These are phyloP conservation scores for Agonopterix heracliana DNA, from an alignment of 2,888 invertebrate species.

Conservation along the genomic window DNA sequence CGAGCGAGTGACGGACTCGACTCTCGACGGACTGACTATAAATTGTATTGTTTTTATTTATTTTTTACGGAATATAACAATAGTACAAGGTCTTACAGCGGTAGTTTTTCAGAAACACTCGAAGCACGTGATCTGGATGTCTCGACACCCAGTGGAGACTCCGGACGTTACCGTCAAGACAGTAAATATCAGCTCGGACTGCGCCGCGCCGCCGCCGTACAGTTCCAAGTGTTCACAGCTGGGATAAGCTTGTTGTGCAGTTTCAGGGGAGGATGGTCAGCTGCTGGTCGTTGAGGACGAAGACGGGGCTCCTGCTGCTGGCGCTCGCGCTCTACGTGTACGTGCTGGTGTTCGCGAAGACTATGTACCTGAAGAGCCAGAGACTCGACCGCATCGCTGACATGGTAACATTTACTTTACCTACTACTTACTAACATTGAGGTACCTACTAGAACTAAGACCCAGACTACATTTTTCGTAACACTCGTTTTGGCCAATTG, in stretches of 20 bases:
- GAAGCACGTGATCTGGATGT: constrained; percentile 14
- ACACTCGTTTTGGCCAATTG: too few relatives aligned
- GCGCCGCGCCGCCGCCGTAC: too few relatives aligned
- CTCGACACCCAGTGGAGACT: constrained; percentile 19
- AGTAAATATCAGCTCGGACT: constrained; percentile 14
- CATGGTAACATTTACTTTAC: constrained; percentile 23
- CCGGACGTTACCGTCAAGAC: constrained; percentile 31
- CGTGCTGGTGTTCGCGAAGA: constrained; percentile 24
- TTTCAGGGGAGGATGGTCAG: constrained; percentile 17
- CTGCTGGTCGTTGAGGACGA: constrained; percentile 24
- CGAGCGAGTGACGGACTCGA: not conserved
- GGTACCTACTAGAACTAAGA: too few relatives aligned
- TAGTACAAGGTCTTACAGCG: not conserved
- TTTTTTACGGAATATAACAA: not conserved
- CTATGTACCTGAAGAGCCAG: constrained; percentile 27
- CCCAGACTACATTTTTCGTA: too few relatives aligned
- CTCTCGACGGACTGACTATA: not conserved
- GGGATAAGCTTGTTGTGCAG: not conserved
- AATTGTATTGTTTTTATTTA: not conserved
- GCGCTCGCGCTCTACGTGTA: constrained; percentile 26
- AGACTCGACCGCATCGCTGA: constrained; percentile 28
- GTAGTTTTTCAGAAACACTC: not conserved
- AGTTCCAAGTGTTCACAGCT: not conserved
- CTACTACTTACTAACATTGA: not conserved
- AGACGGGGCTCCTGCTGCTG: constrained; percentile 19